Evolutionary conservation across 37 sponge, comb jelly and placozoan genomes (phyloP), one percentile per base, ranked within the genome.

Genomic region (Diacarnus erythraeanus): DNA sequence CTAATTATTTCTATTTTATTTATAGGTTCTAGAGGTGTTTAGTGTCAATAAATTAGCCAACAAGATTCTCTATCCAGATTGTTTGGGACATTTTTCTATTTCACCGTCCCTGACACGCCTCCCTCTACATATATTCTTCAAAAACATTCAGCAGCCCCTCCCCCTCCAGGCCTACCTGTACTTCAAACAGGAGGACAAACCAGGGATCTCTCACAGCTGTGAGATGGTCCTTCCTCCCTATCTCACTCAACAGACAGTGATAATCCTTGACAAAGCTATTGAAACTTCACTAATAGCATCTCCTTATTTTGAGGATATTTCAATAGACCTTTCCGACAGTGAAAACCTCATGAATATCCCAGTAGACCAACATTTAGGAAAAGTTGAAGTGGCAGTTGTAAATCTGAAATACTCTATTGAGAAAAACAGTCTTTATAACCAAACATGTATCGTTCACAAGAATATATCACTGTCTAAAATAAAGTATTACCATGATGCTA

Each of bases 221-320:
- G 2, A 65, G 5, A 31, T 30, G 2, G 12, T 30, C 9, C 60
- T 15, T 4, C 38, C 69, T 15, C 21, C 69, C 30, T 67, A 35
- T 27, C 71, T 71, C 4, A 40, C 43, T 22, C 42, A 71, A n/a
- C 21, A n/a, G 3, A 3, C 41, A n/a, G 43, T 71, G 1, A 40
- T n/a, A 12, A 26, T 71, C 2, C 26, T 35, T 1, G 43, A 23
- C 2, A 71, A 2, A 42, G n/a, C 15, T 2, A 22, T 71, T 27
- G 71, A 71, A 71, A 40, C 71, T 35, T 71, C 71, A 29, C 38
- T 71, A 8, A 42, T 71, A 12, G 43, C 38, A 12, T 71, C 71
- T 26, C 26, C 71, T 40, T 3, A 43, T 4, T 12, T 71, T 29
- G 43, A 40, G 41, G 43, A 71, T 23, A 6, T 10, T 30, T 25